These are phyloP conservation scores for Paramormyrops kingsleyae DNA, from an alignment of 2,113 vertebrate species.

Conservation along the genomic window DNA sequence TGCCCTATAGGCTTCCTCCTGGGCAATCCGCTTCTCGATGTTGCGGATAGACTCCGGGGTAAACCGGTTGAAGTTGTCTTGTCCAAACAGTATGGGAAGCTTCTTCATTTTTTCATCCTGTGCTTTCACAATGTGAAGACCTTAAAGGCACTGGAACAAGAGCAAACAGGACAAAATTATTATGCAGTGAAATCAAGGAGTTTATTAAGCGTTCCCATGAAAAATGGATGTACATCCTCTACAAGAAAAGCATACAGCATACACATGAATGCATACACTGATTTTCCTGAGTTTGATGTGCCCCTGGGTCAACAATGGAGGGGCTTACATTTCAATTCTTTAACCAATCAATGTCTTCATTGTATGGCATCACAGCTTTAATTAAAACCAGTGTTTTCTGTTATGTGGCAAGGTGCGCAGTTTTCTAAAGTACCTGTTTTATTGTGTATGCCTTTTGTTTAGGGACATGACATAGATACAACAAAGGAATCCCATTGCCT, in stretches of 20 bases:
- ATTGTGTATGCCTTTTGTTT: neutral
- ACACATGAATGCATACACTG: neutral
- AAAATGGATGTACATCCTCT: neutral
- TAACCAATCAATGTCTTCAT: neutral
- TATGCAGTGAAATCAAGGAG: neutral
- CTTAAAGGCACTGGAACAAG: neutral
- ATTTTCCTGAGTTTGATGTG: neutral
- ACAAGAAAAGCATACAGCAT: neutral
- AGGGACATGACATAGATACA: neutral
- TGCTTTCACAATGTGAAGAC: slow-evolving; percentile 65
- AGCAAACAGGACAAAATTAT: neutral
- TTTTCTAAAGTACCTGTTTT: neutral
- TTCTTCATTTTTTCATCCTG: slow-evolving; percentile 99
- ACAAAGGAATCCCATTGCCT: neutral
- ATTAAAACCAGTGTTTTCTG: neutral
- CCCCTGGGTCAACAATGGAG: neutral
- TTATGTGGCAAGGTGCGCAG: neutral
- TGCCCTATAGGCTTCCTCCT: slow-evolving; percentile 81
- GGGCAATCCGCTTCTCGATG: slow-evolving; percentile 85
- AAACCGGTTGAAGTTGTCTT: slow-evolving; percentile 94
- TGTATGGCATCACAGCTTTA: neutral
- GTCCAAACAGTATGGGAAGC: slow-evolving; percentile 97
- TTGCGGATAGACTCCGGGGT: slow-evolving; percentile 88
- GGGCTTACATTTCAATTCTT: neutral
- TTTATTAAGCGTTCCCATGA: neutral